phyloP scores from a whole-genome alignment of 1,140 invertebrate genomes.

The Ips nitidus region DNA sequence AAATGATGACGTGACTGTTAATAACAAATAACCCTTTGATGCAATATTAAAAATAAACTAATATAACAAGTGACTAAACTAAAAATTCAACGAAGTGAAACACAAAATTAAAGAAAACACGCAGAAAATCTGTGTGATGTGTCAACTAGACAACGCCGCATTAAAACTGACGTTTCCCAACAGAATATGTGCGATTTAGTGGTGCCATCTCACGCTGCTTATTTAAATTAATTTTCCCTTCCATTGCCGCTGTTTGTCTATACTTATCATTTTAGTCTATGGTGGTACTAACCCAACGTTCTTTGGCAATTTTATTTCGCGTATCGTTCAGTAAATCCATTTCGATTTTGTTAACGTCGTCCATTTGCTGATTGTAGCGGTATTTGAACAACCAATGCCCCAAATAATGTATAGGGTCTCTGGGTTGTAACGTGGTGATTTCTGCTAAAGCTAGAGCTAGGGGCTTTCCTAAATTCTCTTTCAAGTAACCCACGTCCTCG shows the following conservation, averaged over 20 bases:
- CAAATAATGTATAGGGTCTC: conserved; percentile 51
- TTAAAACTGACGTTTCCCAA: not conserved
- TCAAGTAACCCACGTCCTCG: conserved; percentile 50
- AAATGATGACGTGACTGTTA: too few relatives aligned
- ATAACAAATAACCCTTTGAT: too few relatives aligned
- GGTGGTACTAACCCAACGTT: conserved; percentile 42
- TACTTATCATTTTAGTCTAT: not conserved
- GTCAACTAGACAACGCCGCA: not conserved
- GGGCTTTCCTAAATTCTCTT: conserved; percentile 47
- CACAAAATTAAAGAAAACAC: not conserved
- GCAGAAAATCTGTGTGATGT: not conserved
- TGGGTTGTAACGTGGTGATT: conserved; percentile 48
- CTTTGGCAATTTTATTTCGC: conserved; percentile 41
- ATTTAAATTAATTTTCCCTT: not conserved
- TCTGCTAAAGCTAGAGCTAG: conserved; percentile 51
- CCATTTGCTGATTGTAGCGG: conserved; percentile 50
- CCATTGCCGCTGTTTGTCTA: not conserved
- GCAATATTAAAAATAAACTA: too few relatives aligned
- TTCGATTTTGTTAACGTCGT: conserved; percentile 43
- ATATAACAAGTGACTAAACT: too few relatives aligned
- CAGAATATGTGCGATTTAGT: too few relatives aligned
- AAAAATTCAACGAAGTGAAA: too few relatives aligned
- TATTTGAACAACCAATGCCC: conserved; percentile 53
- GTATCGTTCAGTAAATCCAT: conserved; percentile 41
- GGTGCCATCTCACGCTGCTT: too few relatives aligned